Evolutionary conservation across 1,140 invertebrate genomes (phyloP).

Genomic region (Temnothorax curvispinosus): DNA sequence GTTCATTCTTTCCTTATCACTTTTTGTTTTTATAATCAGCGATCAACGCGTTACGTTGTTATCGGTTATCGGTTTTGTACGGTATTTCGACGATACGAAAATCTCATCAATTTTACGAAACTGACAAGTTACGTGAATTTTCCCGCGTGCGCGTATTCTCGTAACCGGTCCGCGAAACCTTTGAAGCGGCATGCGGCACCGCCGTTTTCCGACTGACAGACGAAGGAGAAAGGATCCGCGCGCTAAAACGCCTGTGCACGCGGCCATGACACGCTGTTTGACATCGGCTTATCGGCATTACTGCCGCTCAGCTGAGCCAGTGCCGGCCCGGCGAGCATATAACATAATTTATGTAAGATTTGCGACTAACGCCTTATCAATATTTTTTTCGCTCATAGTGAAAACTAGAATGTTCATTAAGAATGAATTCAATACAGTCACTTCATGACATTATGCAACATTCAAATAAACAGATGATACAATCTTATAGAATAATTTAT

Average conservation of each 20-base stretch:
- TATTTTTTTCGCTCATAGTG: neutral
- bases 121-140: neutral
- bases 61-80: too few relatives aligned
- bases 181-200: constrained; percentile 27
- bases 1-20: neutral
- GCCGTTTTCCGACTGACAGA: constrained; percentile 45
- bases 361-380: neutral
- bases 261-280: constrained; percentile 39
- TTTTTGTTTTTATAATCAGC: neutral
- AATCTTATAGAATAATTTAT: neutral
- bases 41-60: neutral
- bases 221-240: constrained; percentile 40
- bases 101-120: neutral
- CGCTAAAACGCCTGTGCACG: constrained; percentile 35
- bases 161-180: neutral
- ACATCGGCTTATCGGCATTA: constrained; percentile 27
- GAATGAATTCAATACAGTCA: neutral
- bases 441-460: neutral
- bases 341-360: constrained; percentile 20
- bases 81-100: neutral
- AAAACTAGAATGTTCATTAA: neutral
- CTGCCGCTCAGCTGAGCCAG: neutral
- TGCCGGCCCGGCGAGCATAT: neutral
- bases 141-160: neutral
- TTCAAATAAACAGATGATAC: neutral